phyloP scores from a whole-genome alignment of 2,797 vertebrate species.

The Morus bassanus region DNA sequence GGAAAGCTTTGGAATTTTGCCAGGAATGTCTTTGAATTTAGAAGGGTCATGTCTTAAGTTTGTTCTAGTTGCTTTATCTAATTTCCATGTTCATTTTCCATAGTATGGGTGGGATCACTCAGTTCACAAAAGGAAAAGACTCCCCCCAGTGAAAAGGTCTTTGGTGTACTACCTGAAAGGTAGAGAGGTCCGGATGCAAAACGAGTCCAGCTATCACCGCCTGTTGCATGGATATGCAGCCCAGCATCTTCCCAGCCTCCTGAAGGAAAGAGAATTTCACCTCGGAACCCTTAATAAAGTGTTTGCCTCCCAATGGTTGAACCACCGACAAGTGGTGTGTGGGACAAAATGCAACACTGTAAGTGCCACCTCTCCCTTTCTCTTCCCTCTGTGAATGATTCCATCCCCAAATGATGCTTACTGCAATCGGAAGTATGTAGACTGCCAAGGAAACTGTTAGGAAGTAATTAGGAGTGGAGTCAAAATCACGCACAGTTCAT shows the following conservation, averaged over 20 bases:
- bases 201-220: conserved; percentile 83
- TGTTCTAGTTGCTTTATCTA: neutral
- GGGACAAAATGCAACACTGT: conserved; percentile 99
- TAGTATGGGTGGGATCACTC: conserved; percentile 78
- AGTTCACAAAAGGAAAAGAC: conserved; percentile 79
- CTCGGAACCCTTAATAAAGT: conserved; percentile 96
- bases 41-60: neutral
- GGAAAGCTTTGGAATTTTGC: neutral
- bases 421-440: accelerated
- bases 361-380: conserved; percentile 52
- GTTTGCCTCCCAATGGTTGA: conserved; percentile 98
- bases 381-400: neutral
- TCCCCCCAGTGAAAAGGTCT: conserved; percentile 86
- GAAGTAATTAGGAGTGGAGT: neutral
- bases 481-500: accelerated
- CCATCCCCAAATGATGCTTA: neutral
- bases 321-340: conserved; percentile 96
- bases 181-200: conserved; percentile 87
- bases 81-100: neutral
- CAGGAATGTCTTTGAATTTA: neutral
- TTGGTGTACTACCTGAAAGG: conserved; percentile 91
- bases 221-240: conserved; percentile 89
- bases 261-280: conserved; percentile 92
- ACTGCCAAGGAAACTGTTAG: neutral
- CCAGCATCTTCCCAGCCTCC: conserved; percentile 88